Percentiles rank a stretch among this genome's conserved stretches.
Evolutionary conservation across 1,140 invertebrate genomes (phyloP).

Genomic region (Drosophila eugracilis): DNA sequence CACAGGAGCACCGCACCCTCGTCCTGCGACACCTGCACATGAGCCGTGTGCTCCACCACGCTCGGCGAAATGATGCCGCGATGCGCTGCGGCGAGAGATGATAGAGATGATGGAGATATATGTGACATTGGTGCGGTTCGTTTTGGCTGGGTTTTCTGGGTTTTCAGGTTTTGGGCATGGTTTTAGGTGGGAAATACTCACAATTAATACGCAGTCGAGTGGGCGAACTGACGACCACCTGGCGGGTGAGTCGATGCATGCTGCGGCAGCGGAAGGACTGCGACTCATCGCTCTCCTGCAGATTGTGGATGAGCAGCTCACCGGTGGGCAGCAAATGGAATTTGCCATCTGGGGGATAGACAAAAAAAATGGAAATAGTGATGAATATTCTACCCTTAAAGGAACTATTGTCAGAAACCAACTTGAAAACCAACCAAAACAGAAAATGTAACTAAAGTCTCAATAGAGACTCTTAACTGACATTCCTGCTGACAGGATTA

Average conservation of each 20-base stretch:
- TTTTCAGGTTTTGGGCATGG: constrained; percentile 3
- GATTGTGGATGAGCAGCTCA: constrained; percentile 91
- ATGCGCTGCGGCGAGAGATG: constrained; percentile 86
- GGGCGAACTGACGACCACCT: constrained; percentile 90
- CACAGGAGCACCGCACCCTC: constrained; percentile 91
- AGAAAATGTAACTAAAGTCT: background rate
- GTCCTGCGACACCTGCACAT: constrained; percentile 89
- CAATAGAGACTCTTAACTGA: background rate
- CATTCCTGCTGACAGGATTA: constrained; percentile 2
- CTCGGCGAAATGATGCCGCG: constrained; percentile 88
- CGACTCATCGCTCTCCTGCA: constrained; percentile 91
- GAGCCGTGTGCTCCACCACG: constrained; percentile 89
- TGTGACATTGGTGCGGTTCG: constrained; percentile 50
- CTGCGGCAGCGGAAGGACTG: constrained; percentile 91
- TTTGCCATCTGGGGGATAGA: constrained; percentile 88
- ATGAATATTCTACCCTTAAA: constrained; percentile 1
- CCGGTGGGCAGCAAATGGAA: constrained; percentile 92
- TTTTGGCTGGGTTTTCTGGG: constrained; percentile 2
- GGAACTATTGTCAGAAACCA: background rate
- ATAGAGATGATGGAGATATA: constrained; percentile 47
- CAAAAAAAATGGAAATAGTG: constrained; percentile 3
- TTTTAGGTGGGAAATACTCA: constrained; percentile 83
- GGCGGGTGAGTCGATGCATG: constrained; percentile 91
- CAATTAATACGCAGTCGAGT: constrained; percentile 90
- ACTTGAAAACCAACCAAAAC: background rate